phyloP scores from a whole-genome alignment of 2,797 vertebrate species.

The Cyprinodon diabolis region DNA sequence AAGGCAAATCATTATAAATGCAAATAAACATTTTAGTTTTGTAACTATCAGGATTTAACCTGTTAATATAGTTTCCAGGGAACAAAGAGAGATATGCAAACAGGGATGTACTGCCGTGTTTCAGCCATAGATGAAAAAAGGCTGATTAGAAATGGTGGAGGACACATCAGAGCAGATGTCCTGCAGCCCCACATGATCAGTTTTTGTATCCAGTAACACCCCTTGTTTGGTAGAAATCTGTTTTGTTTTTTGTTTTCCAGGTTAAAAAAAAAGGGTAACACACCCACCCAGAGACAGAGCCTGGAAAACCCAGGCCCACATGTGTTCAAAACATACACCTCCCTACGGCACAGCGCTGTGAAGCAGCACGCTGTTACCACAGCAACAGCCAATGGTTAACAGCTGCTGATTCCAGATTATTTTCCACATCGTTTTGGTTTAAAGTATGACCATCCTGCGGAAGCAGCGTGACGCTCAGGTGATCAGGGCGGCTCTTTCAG shows the following conservation, averaged over 20 bases:
- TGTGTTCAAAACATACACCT: conserved; percentile 61
- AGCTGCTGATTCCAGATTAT: conserved; percentile 66
- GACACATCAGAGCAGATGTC: neutral
- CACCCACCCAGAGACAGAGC: neutral
- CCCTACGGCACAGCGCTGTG: conserved; percentile 60
- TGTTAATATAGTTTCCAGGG: neutral
- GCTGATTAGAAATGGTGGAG: neutral
- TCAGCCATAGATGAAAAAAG: neutral
- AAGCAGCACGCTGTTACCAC: conserved; percentile 74
- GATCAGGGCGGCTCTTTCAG: neutral
- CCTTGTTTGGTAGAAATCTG: neutral
- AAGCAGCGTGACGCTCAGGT: neutral
- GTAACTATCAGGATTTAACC: neutral
- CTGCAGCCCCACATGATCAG: neutral
- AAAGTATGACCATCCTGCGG: conserved; percentile 33
- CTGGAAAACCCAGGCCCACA: conserved; percentile 71
- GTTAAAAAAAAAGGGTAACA: neutral
- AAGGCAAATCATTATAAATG: neutral
- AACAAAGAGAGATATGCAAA: neutral
- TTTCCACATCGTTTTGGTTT: conserved; percentile 35
- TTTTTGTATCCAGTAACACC: no score
- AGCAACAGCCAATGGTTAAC: conserved; percentile 80
- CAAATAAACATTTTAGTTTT: neutral
- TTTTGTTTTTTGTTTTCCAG: neutral
- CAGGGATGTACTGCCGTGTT: neutral